Percentiles rank a stretch among this genome's conserved stretches.
These are phyloP conservation scores for Drosophila triauraria DNA, from an alignment of 1,140 invertebrate genomes.

Conservation along the genomic window DNA sequence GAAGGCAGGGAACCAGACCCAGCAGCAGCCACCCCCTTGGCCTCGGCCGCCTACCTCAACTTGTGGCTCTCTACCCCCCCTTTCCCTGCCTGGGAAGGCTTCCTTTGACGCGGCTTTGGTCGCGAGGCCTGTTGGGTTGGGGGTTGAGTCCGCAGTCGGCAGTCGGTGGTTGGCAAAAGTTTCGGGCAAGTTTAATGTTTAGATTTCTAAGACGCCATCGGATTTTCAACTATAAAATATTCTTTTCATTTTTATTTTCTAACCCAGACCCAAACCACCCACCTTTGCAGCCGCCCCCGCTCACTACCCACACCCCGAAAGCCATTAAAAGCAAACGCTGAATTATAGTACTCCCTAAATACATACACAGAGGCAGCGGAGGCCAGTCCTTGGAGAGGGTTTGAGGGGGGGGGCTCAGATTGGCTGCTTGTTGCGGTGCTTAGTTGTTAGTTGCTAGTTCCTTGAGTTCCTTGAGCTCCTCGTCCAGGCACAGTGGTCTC, in stretches of 20 bases:
- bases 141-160: conserved; percentile 11
- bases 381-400: conserved; percentile 11
- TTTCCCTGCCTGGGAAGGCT: not conserved
- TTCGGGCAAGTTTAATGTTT: conserved; percentile 77
- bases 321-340: conserved; percentile 65
- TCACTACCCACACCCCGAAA: conserved; percentile 11
- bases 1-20: not conserved
- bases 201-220: conserved; percentile 78
- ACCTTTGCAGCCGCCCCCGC: not conserved
- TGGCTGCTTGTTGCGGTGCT: conserved; percentile 46
- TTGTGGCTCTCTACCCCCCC: conserved; percentile 9
- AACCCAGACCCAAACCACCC: conserved; percentile 13
- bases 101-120: conserved; percentile 59
- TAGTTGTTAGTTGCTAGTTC: conserved; percentile 48
- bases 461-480: not conserved
- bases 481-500: conserved; percentile 23
- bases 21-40: conserved; percentile 2
- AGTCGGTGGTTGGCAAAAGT: conserved; percentile 54
- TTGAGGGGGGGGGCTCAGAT: not conserved
- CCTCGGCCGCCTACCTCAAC: conserved; percentile 48
- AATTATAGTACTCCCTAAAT: conserved; percentile 53
- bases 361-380: conserved; percentile 10
- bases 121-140: conserved; percentile 23
- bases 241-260: conserved; percentile 49
- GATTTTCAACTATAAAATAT: conserved; percentile 80